A percentile compares a stretch with the other conserved stretches of the same genome.
phyloP scores from a whole-genome alignment of 2,113 vertebrate species.

The Galeopterus variegatus region DNA sequence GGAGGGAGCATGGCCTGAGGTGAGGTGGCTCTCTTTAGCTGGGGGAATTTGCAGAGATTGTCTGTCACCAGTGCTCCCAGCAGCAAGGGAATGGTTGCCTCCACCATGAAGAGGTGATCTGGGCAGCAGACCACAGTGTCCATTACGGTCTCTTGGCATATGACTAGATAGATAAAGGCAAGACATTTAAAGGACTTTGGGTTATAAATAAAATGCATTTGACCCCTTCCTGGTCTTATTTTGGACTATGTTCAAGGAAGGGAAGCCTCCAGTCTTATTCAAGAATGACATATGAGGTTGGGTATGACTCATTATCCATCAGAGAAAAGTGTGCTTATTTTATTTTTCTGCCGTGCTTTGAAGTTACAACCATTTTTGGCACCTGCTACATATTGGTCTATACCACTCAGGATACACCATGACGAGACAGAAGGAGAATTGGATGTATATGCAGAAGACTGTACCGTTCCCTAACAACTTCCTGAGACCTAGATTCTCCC shows the following conservation, averaged over 20 bases:
- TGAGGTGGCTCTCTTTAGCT: neutral
- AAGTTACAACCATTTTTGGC: neutral
- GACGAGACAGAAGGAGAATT: neutral
- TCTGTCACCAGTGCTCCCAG: too few relatives aligned
- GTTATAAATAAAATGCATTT: neutral
- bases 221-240: neutral
- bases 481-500: neutral
- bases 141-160: neutral
- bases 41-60: too few relatives aligned
- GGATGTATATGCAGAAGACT: fast-evolving
- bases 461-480: neutral
- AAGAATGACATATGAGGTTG: too few relatives aligned
- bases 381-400: fast-evolving
- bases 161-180: neutral
- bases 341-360: neutral
- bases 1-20: neutral
- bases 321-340: neutral
- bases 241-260: too few relatives aligned
- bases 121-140: too few relatives aligned
- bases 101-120: neutral
- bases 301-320: neutral
- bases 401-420: too few relatives aligned
- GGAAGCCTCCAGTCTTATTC: too few relatives aligned
- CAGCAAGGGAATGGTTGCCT: neutral
- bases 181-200: neutral